Conservation (phyloP, 1,140 invertebrate genomes). For the Dysdera silvatica region DNA sequence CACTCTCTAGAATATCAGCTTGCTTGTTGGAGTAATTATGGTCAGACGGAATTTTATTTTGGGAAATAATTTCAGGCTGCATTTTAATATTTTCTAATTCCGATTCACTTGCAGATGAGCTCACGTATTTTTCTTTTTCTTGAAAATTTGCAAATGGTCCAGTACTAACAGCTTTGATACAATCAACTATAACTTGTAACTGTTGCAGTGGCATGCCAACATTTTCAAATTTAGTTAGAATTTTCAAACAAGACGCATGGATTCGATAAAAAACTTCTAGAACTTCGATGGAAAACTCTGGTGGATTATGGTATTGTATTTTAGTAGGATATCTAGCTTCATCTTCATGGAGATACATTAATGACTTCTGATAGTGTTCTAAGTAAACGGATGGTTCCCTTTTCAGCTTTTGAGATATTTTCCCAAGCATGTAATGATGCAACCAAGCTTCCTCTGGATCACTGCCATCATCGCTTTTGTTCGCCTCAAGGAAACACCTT, state of each 20-base stretch:
- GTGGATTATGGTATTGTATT: conserved; percentile 74
- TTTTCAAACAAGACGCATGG: conserved; percentile 77
- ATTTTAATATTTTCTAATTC: not conserved
- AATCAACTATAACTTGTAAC: conserved; percentile 25
- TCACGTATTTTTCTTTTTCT: conserved; percentile 37
- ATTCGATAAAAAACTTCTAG: conserved; percentile 63
- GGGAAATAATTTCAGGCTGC: not conserved
- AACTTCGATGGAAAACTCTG: conserved; percentile 76
- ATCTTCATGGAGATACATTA: conserved; percentile 64
- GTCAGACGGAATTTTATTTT: no score
- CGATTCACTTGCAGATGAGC: not conserved
- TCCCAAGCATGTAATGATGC: conserved; percentile 85
- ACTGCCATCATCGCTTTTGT: conserved; percentile 48
- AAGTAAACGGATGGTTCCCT: conserved; percentile 64
- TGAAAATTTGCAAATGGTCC: conserved; percentile 43
- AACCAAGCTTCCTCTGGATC: conserved; percentile 75
- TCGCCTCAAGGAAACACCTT: conserved; percentile 66
- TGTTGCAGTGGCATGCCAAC: conserved; percentile 29
- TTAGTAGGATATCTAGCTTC: conserved; percentile 74
- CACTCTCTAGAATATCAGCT: no score
- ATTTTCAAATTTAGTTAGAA: conserved; percentile 57
- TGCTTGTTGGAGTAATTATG: no score
- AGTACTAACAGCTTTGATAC: conserved; percentile 39
- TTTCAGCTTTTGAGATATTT: conserved; percentile 75
- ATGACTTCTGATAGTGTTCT: conserved; percentile 66